Percentiles rank a stretch among this genome's conserved stretches.
Conservation (phyloP, 2,888 invertebrate genomes). For the Erebia aethiops region DNA sequence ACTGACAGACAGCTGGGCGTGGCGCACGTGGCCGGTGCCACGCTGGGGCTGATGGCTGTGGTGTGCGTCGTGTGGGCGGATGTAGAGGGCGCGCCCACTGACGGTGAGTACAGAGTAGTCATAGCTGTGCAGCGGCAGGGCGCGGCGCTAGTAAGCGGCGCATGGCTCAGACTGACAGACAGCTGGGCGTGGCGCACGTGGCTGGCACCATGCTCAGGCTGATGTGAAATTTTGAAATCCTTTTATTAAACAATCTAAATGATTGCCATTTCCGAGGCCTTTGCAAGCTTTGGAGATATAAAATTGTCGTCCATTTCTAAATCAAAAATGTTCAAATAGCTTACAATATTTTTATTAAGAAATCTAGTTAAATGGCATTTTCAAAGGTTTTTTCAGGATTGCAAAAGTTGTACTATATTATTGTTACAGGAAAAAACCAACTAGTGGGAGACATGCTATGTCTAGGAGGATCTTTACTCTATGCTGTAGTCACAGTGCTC, state of each 20-base stretch:
- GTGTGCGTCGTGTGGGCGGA: conserved; percentile 93
- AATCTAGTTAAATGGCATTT: no score
- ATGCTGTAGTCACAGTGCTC: conserved; percentile 90
- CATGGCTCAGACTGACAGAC: conserved; percentile 86
- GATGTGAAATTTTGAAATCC: conserved; percentile 40
- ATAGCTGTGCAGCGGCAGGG: no score
- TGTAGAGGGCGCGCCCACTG: conserved; percentile 86
- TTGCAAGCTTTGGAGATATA: no score
- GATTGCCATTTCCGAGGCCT: no score
- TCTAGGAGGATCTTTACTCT: conserved; percentile 89
- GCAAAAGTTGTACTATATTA: no score
- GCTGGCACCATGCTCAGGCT: conserved; percentile 89
- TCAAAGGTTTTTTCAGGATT: no score
- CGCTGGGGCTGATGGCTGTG: conserved; percentile 85
- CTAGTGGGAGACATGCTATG: conserved; percentile 92
- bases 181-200: conserved; percentile 86
- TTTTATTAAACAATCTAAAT: no score
- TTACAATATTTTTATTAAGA: no score
- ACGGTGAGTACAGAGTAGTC: conserved; percentile 66
- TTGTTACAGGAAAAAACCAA: conserved; percentile 87
- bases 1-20: conserved; percentile 85
- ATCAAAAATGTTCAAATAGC: no score
- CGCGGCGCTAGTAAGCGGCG: conserved; percentile 90
- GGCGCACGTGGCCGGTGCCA: conserved; percentile 85
- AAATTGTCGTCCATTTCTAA: no score